Evolutionary conservation across 2,888 invertebrate genomes (phyloP).

Genomic region (Spicauda simplicius): DNA sequence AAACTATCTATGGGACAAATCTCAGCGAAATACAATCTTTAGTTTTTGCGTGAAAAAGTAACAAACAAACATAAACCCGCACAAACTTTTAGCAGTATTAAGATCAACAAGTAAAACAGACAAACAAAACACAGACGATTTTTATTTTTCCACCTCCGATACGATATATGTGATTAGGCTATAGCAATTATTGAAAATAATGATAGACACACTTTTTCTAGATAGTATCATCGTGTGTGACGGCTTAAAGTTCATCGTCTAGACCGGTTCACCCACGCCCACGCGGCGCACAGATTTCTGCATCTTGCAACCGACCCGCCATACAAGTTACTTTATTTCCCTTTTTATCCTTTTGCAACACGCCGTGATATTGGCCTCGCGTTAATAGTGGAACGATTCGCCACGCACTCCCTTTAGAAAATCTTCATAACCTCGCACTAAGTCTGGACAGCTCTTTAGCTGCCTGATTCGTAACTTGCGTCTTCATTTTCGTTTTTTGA

Average conservation of each 20-base stretch:
- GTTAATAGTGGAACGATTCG: slow-evolving; percentile 71
- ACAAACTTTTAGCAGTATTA: too few species aligned
- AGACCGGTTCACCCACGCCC: slow-evolving; percentile 81
- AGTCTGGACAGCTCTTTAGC: slow-evolving; percentile 36
- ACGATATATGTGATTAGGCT: too few species aligned
- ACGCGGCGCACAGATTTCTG: slow-evolving; percentile 81
- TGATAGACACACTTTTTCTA: neutral
- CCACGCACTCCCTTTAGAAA: slow-evolving; percentile 53
- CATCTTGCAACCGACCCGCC: slow-evolving; percentile 80
- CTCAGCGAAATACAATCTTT: too few species aligned
- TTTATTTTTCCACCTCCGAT: too few species aligned
- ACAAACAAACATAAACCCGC: too few species aligned
- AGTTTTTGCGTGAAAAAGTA: too few species aligned
- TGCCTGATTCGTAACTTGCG: too few species aligned
- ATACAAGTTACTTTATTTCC: slow-evolving; percentile 79
- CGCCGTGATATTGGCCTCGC: slow-evolving; percentile 68
- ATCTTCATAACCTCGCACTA: slow-evolving; percentile 43
- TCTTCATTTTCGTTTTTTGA: too few species aligned
- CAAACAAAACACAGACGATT: too few species aligned
- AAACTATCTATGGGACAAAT: too few species aligned
- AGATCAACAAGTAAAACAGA: too few species aligned
- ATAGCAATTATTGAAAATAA: too few species aligned
- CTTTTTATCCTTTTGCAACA: slow-evolving; percentile 80
- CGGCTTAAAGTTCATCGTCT: slow-evolving; percentile 79
- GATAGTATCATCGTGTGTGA: neutral